These are phyloP conservation scores for Megalopta genalis DNA, from an alignment of 1,140 invertebrate species.

Conservation along the genomic window DNA sequence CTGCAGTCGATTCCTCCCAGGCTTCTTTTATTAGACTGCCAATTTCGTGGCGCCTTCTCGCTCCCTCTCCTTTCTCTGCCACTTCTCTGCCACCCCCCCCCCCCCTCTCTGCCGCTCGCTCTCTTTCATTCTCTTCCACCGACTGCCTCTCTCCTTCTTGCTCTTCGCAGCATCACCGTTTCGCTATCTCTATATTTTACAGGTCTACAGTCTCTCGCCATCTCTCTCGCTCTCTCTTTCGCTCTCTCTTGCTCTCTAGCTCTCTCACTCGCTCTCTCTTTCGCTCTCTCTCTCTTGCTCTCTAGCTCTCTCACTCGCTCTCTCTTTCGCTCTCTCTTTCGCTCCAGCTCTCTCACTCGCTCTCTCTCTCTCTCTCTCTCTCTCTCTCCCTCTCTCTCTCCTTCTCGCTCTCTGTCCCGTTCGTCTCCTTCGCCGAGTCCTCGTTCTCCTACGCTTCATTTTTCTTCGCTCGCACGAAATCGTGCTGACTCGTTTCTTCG, in stretches of 20 bases:
- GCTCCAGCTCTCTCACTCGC: too few relatives aligned
- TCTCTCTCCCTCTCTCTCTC: too few relatives aligned
- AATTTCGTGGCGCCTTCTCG: slow-evolving; percentile 60
- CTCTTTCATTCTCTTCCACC: not conserved
- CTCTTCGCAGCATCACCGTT: not conserved
- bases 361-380: too few relatives aligned
- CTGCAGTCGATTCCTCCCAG: slow-evolving; percentile 58
- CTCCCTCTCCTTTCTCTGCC: slow-evolving; percentile 14
- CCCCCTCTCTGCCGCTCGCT: too few relatives aligned
- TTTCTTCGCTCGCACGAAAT: slow-evolving; percentile 45
- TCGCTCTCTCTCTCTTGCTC: too few relatives aligned
- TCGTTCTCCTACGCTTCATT: slow-evolving; percentile 33
- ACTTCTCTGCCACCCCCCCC: too few relatives aligned
- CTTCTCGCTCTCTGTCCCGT: not conserved
- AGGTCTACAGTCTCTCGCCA: not conserved
- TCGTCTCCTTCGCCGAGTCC: slow-evolving; percentile 15
- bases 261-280: too few relatives aligned
- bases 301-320: too few relatives aligned
- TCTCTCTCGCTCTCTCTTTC: too few relatives aligned
- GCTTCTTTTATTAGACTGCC: slow-evolving; percentile 65
- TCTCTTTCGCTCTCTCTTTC: too few relatives aligned
- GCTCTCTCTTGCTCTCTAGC: too few relatives aligned
- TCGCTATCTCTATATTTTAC: not conserved
- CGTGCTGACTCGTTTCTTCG: slow-evolving; percentile 47
- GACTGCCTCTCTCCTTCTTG: not conserved